Evolutionary conservation across 1,140 invertebrate genomes (phyloP).

Genomic region (Solen grandis): DNA sequence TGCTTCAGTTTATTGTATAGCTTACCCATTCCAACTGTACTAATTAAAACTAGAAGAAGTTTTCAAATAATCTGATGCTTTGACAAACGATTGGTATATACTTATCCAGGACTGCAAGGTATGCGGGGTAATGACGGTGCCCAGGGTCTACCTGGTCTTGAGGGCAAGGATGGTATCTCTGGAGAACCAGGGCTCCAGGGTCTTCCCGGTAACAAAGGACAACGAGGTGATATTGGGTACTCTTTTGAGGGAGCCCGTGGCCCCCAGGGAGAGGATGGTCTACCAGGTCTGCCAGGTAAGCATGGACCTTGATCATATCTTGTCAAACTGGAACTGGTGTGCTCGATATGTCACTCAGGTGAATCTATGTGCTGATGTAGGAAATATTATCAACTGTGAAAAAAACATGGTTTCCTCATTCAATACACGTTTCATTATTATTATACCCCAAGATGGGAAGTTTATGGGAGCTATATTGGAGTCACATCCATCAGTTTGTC

Average conservation of each 20-base stretch:
- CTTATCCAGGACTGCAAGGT: background rate
- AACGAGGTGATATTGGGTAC: background rate
- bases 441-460: too few species aligned
- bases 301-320: too few species aligned
- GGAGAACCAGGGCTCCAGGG: background rate
- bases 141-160: background rate
- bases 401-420: too few species aligned
- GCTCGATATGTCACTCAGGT: too few species aligned
- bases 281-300: background rate
- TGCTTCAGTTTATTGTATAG: background rate
- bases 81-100: background rate
- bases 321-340: too few species aligned
- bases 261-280: background rate
- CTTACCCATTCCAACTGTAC: background rate
- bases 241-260: background rate
- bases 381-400: too few species aligned
- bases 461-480: too few species aligned
- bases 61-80: background rate
- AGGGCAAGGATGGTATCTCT: background rate
- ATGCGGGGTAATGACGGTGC: background rate
- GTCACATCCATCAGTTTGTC: too few species aligned
- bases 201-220: background rate
- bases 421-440: too few species aligned
- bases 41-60: background rate
- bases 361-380: too few species aligned